Evolutionary conservation across 2,888 invertebrate genomes (phyloP).

Genomic region (Blera fallax): DNA sequence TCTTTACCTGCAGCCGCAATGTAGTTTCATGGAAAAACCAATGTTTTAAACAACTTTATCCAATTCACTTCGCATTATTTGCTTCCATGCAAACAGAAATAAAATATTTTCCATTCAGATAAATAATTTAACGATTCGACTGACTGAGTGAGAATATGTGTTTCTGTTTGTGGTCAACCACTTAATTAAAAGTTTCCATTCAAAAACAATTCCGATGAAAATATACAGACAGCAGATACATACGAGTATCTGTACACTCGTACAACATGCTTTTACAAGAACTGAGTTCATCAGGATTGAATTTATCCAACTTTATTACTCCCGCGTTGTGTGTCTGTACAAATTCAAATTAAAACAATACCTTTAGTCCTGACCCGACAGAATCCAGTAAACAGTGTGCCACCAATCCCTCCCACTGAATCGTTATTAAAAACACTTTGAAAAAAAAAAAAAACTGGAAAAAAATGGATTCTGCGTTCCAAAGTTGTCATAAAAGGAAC

Average conservation of each 20-base stretch:
- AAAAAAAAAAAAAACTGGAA: not conserved
- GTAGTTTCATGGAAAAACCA: conserved; percentile 16
- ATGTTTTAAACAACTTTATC: conserved; percentile 55
- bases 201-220: conserved; percentile 62
- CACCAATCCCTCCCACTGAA: not conserved
- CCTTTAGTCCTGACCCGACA: conserved; percentile 3
- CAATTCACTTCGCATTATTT: conserved; percentile 37
- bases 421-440: conserved; percentile 33
- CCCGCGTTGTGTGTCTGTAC: conserved; percentile 11
- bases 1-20: not conserved
- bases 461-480: not conserved
- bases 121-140: conserved; percentile 50
- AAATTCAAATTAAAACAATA: conserved; percentile 62
- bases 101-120: conserved; percentile 37
- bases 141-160: conserved; percentile 57
- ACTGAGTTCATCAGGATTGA: conserved; percentile 32
- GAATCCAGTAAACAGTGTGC: not conserved
- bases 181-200: conserved; percentile 71
- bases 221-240: too few species aligned
- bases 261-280: not conserved
- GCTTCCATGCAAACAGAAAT: not conserved
- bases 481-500: conserved; percentile 1
- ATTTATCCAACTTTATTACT: conserved; percentile 62
- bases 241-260: not conserved
- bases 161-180: conserved; percentile 65